Conservation (phyloP, 2,113 vertebrate species). For the Amazona vittata region DNA sequence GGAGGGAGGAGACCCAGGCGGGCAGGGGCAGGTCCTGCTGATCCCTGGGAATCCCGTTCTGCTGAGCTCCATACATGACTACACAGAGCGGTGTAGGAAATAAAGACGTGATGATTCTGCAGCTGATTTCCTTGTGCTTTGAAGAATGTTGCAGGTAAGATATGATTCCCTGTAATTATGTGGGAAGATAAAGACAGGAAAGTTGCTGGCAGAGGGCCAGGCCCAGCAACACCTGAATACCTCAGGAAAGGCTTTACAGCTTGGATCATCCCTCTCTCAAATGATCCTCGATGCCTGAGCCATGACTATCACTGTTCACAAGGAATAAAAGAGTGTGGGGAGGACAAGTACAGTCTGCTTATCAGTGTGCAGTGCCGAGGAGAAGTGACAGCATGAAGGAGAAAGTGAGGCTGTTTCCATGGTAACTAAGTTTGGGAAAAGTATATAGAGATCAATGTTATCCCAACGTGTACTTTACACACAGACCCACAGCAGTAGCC, state of each 20-base stretch:
- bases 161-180: slow-evolving; percentile 24
- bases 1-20: background rate
- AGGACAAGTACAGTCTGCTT: background rate
- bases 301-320: background rate
- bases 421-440: slow-evolving; percentile 53
- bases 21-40: background rate
- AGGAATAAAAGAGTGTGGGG: background rate
- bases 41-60: background rate
- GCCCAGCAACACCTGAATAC: background rate
- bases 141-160: slow-evolving; percentile 37
- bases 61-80: rapidly evolving
- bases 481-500: background rate
- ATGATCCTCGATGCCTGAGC: background rate
- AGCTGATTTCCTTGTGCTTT: slow-evolving; percentile 52
- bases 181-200: background rate
- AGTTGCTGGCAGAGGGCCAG: background rate
- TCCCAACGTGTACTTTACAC: background rate
- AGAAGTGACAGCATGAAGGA: background rate
- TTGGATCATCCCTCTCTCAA: background rate
- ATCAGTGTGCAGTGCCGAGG: background rate
- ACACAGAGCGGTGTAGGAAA: background rate
- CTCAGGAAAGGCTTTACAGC: background rate
- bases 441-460: background rate
- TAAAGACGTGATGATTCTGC: slow-evolving; percentile 35
- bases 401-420: slow-evolving; percentile 49